phyloP scores from a whole-genome alignment of 1,140 invertebrate species.

The Phthorimaea operculella region DNA sequence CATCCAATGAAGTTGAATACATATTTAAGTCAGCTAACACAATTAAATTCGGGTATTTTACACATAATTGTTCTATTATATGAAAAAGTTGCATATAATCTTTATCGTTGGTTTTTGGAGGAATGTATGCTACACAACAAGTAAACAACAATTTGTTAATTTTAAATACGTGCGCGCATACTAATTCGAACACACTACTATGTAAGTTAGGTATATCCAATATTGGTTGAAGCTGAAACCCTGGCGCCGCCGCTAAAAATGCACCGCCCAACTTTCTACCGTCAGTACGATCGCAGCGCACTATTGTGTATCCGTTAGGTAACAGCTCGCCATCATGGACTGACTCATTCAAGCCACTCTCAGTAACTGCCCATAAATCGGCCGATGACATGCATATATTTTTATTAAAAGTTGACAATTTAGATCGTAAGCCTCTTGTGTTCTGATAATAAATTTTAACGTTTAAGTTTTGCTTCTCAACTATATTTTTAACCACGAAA shows the following conservation, averaged over 20 bases:
- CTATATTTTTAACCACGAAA: not conserved
- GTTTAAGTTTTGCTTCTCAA: not conserved
- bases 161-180: not conserved
- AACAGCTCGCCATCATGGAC: not conserved
- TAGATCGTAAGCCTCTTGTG: not conserved
- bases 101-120: not conserved
- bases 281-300: conserved; percentile 2
- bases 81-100: conserved; percentile 5
- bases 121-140: conserved; percentile 3
- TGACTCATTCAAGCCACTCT: not conserved
- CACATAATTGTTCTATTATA: conserved; percentile 1
- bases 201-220: not conserved
- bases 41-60: not conserved
- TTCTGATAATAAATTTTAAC: not conserved
- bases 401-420: not conserved
- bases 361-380: conserved; percentile 1
- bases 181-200: not conserved
- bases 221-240: not conserved
- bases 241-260: not conserved
- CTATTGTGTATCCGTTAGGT: not conserved
- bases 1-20: not conserved
- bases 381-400: not conserved
- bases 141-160: not conserved
- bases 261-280: conserved; percentile 3
- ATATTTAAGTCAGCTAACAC: not conserved